A percentile compares a stretch with the other conserved stretches of the same genome.
phyloP scores from a whole-genome alignment of 2,888 invertebrate genomes.

The Camptogramma bilineatum region DNA sequence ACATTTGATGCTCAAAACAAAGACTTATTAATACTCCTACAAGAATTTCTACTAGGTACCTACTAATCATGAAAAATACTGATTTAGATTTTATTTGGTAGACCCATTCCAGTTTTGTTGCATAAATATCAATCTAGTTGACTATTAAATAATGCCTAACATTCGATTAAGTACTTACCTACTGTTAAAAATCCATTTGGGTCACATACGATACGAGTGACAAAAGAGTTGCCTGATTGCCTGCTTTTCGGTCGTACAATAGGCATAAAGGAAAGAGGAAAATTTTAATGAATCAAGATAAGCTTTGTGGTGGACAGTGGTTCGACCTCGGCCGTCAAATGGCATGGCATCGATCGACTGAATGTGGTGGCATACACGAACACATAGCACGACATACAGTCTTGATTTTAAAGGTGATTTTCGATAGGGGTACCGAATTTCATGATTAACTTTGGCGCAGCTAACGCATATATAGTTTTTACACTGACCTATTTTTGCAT shows the following conservation, averaged over 20 bases:
- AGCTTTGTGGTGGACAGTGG: constrained; percentile 78
- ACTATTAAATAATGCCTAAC: background rate
- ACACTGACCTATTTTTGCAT: background rate
- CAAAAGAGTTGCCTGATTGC: constrained; percentile 62
- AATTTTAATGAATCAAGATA: constrained; percentile 80
- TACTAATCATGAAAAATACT: constrained; percentile 52
- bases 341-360: constrained; percentile 74
- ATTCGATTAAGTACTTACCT: too few species aligned
- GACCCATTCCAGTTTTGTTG: background rate
- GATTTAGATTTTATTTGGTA: constrained; percentile 49
- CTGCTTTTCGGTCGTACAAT: constrained; percentile 69
- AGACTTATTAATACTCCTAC: constrained; percentile 58
- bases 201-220: constrained; percentile 72
- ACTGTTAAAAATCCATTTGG: constrained; percentile 68
- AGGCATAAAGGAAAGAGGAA: constrained; percentile 64
- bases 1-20: constrained; percentile 62
- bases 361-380: constrained; percentile 66
- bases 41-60: constrained; percentile 27
- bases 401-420: constrained; percentile 33
- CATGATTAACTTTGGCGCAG: constrained; percentile 14
- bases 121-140: background rate
- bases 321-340: constrained; percentile 84
- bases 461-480: background rate
- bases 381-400: constrained; percentile 40
- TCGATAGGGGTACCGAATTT: constrained; percentile 9